Conservation (phyloP, 2,797 vertebrate genomes). For the Sciurus vulgaris region DNA sequence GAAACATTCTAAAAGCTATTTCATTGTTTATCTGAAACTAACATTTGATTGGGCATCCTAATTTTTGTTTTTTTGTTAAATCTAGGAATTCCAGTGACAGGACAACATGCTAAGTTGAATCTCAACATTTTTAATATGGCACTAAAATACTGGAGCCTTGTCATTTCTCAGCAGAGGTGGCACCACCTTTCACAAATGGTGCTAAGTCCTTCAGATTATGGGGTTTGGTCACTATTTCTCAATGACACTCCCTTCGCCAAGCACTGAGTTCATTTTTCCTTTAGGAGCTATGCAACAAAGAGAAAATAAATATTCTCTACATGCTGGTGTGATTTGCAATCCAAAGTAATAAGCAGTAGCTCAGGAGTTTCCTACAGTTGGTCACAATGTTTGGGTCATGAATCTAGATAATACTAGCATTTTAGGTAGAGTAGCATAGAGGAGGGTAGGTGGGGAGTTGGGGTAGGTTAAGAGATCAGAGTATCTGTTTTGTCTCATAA, state of each 20-base stretch:
- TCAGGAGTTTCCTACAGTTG: neutral
- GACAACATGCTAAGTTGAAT: neutral
- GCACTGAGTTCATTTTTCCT: neutral
- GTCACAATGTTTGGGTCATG: neutral
- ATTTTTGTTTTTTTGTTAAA: constrained; percentile 15
- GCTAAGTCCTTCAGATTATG: neutral
- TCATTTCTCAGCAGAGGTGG: neutral
- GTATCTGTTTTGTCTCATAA: neutral
- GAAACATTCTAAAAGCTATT: neutral
- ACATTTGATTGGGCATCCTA: neutral
- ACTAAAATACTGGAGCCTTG: neutral
- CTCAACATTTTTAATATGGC: neutral
- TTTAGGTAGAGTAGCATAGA: neutral
- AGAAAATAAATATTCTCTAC: neutral
- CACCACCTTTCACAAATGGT: neutral
- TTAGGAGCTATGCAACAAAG: neutral
- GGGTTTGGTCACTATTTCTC: neutral
- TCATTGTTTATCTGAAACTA: constrained; percentile 12
- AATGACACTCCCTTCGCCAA: neutral
- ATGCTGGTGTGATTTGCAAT: neutral
- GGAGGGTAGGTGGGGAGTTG: neutral
- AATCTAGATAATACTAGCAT: neutral
- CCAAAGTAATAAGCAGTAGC: neutral
- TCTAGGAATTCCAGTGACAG: neutral
- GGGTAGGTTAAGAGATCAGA: neutral